Base-by-base conservation (phyloP, 2,113 vertebrate genomes). In the Toxotes jaculatrix region DNA sequence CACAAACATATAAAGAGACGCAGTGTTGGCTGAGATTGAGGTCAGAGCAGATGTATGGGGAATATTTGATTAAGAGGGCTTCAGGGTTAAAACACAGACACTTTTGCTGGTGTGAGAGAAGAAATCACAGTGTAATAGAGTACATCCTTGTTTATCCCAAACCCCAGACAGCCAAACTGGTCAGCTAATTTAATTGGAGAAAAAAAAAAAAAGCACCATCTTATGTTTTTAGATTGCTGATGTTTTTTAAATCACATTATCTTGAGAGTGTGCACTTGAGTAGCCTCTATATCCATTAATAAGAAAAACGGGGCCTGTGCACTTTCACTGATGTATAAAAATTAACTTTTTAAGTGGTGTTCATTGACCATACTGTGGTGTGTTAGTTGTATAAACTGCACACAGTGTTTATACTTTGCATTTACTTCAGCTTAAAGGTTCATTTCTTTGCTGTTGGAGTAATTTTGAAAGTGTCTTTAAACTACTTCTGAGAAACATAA, bases 171-270 rank as follows among this genome's bases (percentile, higher is more conserved):
- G 36, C 31, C 42, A 38, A 84, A 68, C 62, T 47, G 65, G 43
- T 65, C 7, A 14, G 13, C 11, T 77, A 80, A 90, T 86, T 45
- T 55, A 84, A 85, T 85, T 51, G 45, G 13, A n/a, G 60, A 34
- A 62, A 34, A 45, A 56, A 27, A 43, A 21, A 31, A 57, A 62
- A 45, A 21, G 8, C 45, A 51, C 34, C 23, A 69, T 21, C 5
- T n/a, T 49, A 16, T 66, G 27, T 85, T 77, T 85, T 68, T 38
- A 51, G 32, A 77, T 66, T 60, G 57, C 45, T 74, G 21, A 79
- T 80, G 65, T 70, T 83, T 85, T 27, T 82, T 57, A 85, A 80
- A 88, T 87, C 36, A 17, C 62, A 83, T 91, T 88, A 91, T 85
- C 59, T 68, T 74, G 62, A 87, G 55, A 64, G 77, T 47, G 65